Evolutionary conservation across 2,113 vertebrate genomes (phyloP), one percentile per base, ranked within the genome.

Genomic region (Entomyzon cyanotis): DNA sequence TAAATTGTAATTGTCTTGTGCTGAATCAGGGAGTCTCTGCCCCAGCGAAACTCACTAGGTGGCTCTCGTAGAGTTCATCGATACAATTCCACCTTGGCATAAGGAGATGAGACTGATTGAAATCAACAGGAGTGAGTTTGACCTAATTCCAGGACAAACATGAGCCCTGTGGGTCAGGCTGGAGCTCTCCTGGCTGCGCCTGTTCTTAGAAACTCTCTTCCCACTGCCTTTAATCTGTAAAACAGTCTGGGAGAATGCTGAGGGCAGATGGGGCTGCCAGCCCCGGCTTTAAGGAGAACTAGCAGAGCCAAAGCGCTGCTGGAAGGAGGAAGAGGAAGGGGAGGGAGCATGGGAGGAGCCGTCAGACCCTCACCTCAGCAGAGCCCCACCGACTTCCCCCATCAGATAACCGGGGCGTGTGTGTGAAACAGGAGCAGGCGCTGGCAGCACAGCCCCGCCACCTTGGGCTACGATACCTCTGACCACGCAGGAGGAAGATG

Each of bases 11-110:
- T 94, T 89, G 88, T 56, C 93, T 90, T 50, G 76, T 84, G 93
- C 94, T 94, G 96, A 94, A 86, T 94, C 93, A 96, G 93, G 65
- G 68, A 96, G 85, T 93, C 85, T 79, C 79, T 81, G 49, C 83
- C 83, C 83, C 65, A 93, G 85, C 55, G 68, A 96, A 96, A 97
- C 96, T 96, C 90, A 79, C 53, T 30, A 63, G 76, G 80, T 75
- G 90, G 92, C 93, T 97, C 75, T 80, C 5, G 1, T 20, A 21
- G 84, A 84, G 91, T 95, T 85, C 88, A 93, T 91, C 27, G 10
- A 95, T 96, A 80, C 71, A 84, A 74, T 95, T 92, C 53, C 73
- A 63, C 88, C 69, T 74, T 27, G 41, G 85, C 73, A 21, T 37
- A 44, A 56, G 30, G 27, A 77, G 68, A n/a, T 14, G 75, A 91